A percentile compares a stretch with the other conserved stretches of the same genome.
phyloP scores from a whole-genome alignment of 2,888 invertebrate genomes.

The Apamea monoglypha region DNA sequence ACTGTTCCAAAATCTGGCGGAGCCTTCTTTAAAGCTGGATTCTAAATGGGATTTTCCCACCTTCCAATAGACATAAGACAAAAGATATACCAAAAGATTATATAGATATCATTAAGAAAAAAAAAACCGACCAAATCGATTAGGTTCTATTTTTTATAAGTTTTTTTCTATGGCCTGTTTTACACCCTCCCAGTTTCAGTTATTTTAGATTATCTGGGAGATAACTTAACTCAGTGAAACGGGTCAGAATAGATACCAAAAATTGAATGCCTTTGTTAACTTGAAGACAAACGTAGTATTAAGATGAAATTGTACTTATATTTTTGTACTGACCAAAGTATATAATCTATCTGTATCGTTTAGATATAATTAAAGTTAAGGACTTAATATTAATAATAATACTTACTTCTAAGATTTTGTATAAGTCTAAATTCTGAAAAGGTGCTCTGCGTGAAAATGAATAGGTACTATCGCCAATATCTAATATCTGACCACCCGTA shows the following conservation, averaged over 20 bases:
- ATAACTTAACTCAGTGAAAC: not conserved
- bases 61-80: not conserved
- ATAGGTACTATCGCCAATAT: no score
- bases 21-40: not conserved
- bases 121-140: not conserved
- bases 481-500: no score
- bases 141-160: not conserved
- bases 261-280: not conserved
- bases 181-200: not conserved
- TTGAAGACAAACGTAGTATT: not conserved
- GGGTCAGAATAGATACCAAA: not conserved
- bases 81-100: not conserved
- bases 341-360: conserved; percentile 1
- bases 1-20: no score
- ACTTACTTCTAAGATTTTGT: not conserved
- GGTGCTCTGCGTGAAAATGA: not conserved
- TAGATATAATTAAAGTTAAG: conserved; percentile 10
- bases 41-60: not conserved
- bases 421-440: not conserved
- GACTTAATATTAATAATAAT: not conserved
- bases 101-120: conserved; percentile 5
- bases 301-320: conserved; percentile 12
- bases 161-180: not conserved
- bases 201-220: not conserved
- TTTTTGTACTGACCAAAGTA: conserved; percentile 3